phyloP scores from a whole-genome alignment of 1,140 invertebrate genomes.

The Mamestra configurata region DNA sequence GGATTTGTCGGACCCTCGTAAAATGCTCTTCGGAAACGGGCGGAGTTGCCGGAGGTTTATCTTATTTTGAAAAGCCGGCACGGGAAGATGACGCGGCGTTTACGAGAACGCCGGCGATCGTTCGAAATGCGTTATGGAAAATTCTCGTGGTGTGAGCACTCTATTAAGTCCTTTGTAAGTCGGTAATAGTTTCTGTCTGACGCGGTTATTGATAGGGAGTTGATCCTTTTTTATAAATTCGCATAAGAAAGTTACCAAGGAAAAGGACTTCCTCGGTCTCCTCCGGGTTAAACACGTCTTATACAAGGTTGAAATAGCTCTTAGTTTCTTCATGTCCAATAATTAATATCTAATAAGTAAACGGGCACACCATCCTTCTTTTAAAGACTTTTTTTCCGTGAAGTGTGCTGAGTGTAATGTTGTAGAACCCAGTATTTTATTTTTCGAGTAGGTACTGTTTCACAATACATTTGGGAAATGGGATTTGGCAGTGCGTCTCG shows the following conservation, averaged over 20 bases:
- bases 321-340: too few relatives aligned
- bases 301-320: too few relatives aligned
- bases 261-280: not conserved
- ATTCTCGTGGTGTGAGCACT: constrained; percentile 52
- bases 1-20: constrained; percentile 74
- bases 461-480: constrained; percentile 27
- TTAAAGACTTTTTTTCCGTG: too few relatives aligned
- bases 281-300: not conserved
- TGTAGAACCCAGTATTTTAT: not conserved
- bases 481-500: constrained; percentile 22
- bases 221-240: not conserved
- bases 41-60: constrained; percentile 61
- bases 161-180: constrained; percentile 51
- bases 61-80: constrained; percentile 67
- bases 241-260: not conserved
- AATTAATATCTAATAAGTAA: too few relatives aligned
- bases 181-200: constrained; percentile 52
- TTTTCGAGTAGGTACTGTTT: not conserved
- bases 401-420: not conserved
- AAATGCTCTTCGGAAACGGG: constrained; percentile 64
- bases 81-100: constrained; percentile 61
- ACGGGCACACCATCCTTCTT: too few relatives aligned
- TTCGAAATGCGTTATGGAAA: constrained; percentile 52
- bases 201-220: constrained; percentile 6
- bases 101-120: constrained; percentile 42